Conservation (phyloP, 2,888 invertebrate genomes). For the Erannis defoliaria region DNA sequence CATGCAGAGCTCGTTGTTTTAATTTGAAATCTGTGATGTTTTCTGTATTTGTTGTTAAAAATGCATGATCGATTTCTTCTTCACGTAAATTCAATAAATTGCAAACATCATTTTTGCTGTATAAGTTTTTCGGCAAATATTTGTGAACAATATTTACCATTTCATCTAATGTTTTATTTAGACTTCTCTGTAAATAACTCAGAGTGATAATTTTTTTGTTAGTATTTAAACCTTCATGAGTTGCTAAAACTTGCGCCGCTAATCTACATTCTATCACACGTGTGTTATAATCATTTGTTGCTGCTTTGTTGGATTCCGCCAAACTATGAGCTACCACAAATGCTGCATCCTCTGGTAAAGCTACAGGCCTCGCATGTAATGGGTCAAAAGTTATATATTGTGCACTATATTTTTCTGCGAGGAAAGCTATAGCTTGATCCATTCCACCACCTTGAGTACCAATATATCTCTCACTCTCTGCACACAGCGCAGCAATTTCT, state of each 20-base stretch:
- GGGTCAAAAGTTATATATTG: conserved; percentile 98
- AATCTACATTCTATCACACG: conserved; percentile 98
- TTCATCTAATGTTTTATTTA: conserved; percentile 88
- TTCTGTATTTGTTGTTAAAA: conserved; percentile 83
- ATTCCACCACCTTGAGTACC: conserved; percentile 99
- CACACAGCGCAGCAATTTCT: conserved; percentile 94
- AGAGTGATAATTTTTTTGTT: conserved; percentile 90
- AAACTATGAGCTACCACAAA: conserved; percentile 98
- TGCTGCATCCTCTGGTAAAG: conserved; percentile 92
- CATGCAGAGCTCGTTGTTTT: conserved; percentile 95
- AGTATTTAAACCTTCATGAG: conserved; percentile 67
- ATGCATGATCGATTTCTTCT: conserved; percentile 85
- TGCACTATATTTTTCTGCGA: conserved; percentile 94
- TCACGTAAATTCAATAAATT: conserved; percentile 85
- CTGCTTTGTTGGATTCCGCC: conserved; percentile 96
- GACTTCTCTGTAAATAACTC: conserved; percentile 90
- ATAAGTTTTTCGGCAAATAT: conserved; percentile 88
- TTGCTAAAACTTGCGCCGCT: conserved; percentile 91
- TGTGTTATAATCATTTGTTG: conserved; percentile 95
- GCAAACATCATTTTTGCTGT: conserved; percentile 90
- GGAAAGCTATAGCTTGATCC: conserved; percentile 99
- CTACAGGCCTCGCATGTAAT: conserved; percentile 91
- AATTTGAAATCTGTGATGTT: conserved; percentile 92
- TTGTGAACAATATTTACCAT: conserved; percentile 90
- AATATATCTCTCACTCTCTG: conserved; percentile 96